phyloP scores from a whole-genome alignment of 2,113 vertebrate genomes.

The Mionectes macconnelli region DNA sequence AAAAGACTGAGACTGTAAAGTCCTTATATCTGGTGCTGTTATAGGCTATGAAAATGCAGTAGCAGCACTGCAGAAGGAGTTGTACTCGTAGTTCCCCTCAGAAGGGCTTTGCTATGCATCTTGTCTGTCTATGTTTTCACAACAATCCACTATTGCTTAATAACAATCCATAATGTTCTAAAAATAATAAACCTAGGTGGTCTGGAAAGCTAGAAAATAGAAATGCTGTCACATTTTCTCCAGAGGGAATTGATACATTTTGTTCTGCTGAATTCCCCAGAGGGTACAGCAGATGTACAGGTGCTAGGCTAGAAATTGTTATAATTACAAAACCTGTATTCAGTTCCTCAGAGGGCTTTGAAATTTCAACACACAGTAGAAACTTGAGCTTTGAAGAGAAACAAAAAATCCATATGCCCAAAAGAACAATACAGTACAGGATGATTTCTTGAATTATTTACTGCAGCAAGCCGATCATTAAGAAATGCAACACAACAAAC shows the following conservation, averaged over 20 bases:
- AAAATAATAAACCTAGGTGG: constrained; percentile 57
- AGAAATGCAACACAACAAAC: constrained; percentile 28
- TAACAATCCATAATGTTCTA: constrained; percentile 46
- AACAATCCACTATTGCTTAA: constrained; percentile 13
- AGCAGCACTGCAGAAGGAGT: not conserved
- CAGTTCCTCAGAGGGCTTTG: constrained; percentile 58
- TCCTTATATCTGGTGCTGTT: not conserved
- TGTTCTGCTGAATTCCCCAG: constrained; percentile 50
- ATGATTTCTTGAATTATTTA: constrained; percentile 70
- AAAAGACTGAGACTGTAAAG: not conserved
- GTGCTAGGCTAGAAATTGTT: constrained; percentile 65
- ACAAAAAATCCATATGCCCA: constrained; percentile 44
- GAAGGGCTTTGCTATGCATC: not conserved
- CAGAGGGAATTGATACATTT: constrained; percentile 49
- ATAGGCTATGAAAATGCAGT: not conserved
- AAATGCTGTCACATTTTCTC: constrained; percentile 50
- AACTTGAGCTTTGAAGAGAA: constrained; percentile 48
- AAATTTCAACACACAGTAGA: constrained; percentile 58
- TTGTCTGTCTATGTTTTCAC: not conserved
- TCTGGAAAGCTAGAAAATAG: constrained; percentile 51
- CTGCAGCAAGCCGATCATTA: constrained; percentile 59
- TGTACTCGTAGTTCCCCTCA: not conserved
- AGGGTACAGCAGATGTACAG: constrained; percentile 58
- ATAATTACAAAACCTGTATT: constrained; percentile 68
- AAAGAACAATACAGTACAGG: constrained; percentile 59